Evolutionary conservation across 2,888 invertebrate species (phyloP).

Genomic region (Drosophila hamatofila): DNA sequence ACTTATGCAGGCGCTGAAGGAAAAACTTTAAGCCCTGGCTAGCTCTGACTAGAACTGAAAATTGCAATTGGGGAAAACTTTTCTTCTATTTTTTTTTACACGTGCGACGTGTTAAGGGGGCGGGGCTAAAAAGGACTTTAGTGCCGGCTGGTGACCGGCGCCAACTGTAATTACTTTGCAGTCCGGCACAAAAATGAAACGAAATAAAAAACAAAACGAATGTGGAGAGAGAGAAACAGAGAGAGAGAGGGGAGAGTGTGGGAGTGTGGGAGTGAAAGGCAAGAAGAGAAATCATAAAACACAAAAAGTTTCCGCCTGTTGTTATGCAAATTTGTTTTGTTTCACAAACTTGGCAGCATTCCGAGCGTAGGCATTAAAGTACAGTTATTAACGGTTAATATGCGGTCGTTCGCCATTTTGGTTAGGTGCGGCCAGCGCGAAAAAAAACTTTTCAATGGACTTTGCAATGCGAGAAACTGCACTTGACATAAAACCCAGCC

Average conservation of each 20-base stretch:
- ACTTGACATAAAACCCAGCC: constrained; percentile 46
- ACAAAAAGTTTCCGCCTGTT: constrained; percentile 66
- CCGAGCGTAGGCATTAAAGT: constrained; percentile 38
- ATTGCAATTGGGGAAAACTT: constrained; percentile 43
- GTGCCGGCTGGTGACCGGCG: constrained; percentile 40
- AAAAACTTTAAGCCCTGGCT: background rate
- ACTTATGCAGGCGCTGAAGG: background rate
- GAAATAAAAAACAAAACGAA: constrained; percentile 8
- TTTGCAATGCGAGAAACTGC: constrained; percentile 54
- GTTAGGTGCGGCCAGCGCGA: constrained; percentile 18
- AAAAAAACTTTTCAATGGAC: constrained; percentile 49
- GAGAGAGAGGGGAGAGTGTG: background rate
- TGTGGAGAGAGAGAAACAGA: background rate
- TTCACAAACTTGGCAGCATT: constrained; percentile 38
- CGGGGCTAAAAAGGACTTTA: background rate
- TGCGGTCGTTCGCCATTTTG: constrained; percentile 42
- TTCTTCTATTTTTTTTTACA: constrained; percentile 18
- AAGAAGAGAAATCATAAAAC: constrained; percentile 51
- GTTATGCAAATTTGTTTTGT: constrained; percentile 68
- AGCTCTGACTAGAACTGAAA: constrained; percentile 16
- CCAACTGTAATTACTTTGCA: constrained; percentile 72
- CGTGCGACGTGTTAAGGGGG: constrained; percentile 39
- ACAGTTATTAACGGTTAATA: constrained; percentile 73
- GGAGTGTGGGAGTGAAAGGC: background rate
- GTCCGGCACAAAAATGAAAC: constrained; percentile 23